These are phyloP conservation scores for Drosophila infuscata DNA, from an alignment of 2,888 invertebrate genomes.

Conservation along the genomic window DNA sequence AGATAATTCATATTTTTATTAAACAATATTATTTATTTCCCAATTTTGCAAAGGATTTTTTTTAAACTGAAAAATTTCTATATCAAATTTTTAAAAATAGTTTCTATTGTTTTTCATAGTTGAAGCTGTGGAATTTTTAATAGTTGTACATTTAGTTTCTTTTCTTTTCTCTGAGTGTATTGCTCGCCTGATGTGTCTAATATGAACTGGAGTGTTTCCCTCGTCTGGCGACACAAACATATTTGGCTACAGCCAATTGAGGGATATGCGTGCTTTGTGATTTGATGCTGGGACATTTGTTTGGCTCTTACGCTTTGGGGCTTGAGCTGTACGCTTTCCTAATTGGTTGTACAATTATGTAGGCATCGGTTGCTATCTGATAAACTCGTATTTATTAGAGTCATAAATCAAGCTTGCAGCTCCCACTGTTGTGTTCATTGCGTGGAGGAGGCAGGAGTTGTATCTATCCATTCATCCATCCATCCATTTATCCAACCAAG, in stretches of 20 bases:
- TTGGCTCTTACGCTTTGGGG: slow-evolving; percentile 45
- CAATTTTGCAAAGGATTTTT: neutral
- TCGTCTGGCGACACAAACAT: neutral
- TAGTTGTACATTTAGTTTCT: neutral
- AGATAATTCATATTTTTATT: too few relatives aligned
- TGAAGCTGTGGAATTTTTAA: too few relatives aligned
- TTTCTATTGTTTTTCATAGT: neutral
- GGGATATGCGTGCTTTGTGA: slow-evolving; percentile 36
- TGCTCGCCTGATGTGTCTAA: neutral
- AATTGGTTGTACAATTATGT: slow-evolving; percentile 76
- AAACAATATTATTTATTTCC: too few relatives aligned
- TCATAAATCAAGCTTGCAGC: slow-evolving; percentile 72
- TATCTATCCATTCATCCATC: neutral
- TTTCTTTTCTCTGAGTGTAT: neutral
- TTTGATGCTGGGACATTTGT: slow-evolving; percentile 30
- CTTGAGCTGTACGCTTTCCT: slow-evolving; percentile 66
- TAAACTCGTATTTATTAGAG: slow-evolving; percentile 81
- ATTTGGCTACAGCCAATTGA: slow-evolving; percentile 14
- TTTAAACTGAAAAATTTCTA: neutral
- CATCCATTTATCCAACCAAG: neutral
- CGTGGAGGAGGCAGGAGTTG: neutral
- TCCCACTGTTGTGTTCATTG: slow-evolving; percentile 20
- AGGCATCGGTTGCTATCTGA: slow-evolving; percentile 75
- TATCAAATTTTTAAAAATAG: neutral
- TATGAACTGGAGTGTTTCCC: neutral